phyloP scores from a whole-genome alignment of 35 echinoderm and acorn worm genomes.

The Ophiothrix spiculata region DNA sequence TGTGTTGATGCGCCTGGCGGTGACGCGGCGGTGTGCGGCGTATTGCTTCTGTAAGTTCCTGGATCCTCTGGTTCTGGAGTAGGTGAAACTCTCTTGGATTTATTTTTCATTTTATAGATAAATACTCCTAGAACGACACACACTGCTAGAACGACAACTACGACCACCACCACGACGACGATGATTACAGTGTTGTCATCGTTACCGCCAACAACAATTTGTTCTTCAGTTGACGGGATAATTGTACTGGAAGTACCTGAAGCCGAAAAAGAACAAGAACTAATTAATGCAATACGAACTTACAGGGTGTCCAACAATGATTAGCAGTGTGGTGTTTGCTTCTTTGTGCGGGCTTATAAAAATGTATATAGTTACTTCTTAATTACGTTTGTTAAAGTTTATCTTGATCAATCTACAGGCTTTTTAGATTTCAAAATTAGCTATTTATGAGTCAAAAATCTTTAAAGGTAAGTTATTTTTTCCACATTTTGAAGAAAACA shows the following conservation, averaged over 20 bases:
- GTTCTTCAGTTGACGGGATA: background rate
- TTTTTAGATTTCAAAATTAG: too few relatives aligned
- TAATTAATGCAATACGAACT: background rate
- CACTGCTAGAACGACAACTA: conserved; percentile 12
- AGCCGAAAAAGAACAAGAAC: background rate
- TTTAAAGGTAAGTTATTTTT: too few relatives aligned
- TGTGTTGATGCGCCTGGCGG: background rate
- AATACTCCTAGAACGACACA: background rate
- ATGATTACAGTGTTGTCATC: background rate
- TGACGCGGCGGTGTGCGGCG: too few relatives aligned
- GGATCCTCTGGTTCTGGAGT: background rate
- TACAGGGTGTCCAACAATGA: too few relatives aligned
- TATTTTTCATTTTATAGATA: conserved; percentile 28
- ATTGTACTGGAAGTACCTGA: background rate
- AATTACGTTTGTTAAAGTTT: too few relatives aligned
- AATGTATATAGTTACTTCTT: too few relatives aligned
- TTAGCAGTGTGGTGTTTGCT: too few relatives aligned
- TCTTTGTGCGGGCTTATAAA: too few relatives aligned
- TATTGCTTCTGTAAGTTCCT: background rate
- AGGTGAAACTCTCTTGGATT: background rate
- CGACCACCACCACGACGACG: conserved; percentile 33
- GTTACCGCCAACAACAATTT: background rate
- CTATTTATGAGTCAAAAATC: too few relatives aligned
- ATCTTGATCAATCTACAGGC: too few relatives aligned
- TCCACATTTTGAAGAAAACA: too few relatives aligned